phyloP scores from a whole-genome alignment of 2,113 vertebrate genomes.

The Girardinichthys multiradiatus region DNA sequence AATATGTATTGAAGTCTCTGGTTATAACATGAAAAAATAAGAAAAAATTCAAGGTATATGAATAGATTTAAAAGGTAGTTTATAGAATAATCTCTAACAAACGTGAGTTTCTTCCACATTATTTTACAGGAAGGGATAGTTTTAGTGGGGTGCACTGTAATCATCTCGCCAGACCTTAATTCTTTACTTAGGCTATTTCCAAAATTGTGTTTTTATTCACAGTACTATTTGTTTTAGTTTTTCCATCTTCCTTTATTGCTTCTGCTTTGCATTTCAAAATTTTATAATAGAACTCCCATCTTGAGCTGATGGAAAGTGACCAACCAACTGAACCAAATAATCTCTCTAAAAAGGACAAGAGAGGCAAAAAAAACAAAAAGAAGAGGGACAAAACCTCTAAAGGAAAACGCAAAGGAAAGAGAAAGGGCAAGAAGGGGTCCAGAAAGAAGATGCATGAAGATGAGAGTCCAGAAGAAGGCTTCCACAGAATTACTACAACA shows the following conservation, averaged over 20 bases:
- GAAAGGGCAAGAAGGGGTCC: constrained; percentile 80
- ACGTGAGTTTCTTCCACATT: constrained; percentile 22
- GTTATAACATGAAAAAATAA: too few species aligned
- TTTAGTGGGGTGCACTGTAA: constrained; percentile 5
- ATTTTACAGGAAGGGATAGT: constrained; percentile 21
- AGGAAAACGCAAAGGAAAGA: constrained; percentile 70
- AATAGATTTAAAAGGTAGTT: neutral
- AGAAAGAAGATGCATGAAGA: constrained; percentile 84
- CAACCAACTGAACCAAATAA: constrained; percentile 64
- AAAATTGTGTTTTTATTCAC: constrained; percentile 47
- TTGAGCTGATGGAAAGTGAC: constrained; percentile 58
- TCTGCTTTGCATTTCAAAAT: constrained; percentile 22
- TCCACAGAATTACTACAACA: constrained; percentile 63
- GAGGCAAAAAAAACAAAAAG: constrained; percentile 84
- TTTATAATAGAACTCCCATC: constrained; percentile 59
- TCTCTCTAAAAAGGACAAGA: constrained; percentile 76
- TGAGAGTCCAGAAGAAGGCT: constrained; percentile 58
- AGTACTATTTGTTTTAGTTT: constrained; percentile 48
- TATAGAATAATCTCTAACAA: constrained; percentile 17
- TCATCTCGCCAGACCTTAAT: neutral
- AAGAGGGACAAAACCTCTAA: constrained; percentile 80
- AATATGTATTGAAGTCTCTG: too few species aligned
- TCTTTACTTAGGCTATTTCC: constrained; percentile 6
- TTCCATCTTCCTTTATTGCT: constrained; percentile 32
- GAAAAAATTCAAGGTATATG: too few species aligned